Evolutionary conservation across 2,113 vertebrate species (phyloP).

Genomic region (Eptatretus burgeri): DNA sequence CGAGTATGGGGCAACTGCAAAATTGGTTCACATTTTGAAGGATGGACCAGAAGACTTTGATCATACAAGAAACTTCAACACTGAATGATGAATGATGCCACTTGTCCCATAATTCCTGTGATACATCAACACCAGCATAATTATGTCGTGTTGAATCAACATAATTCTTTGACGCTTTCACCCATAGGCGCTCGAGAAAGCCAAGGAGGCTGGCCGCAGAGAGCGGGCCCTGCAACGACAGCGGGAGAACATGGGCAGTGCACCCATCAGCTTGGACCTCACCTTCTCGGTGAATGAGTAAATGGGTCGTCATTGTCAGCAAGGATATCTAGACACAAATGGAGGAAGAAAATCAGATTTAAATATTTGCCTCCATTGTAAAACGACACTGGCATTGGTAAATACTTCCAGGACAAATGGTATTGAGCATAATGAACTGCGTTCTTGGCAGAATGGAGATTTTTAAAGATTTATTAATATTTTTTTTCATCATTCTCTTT

Average conservation of each 20-base stretch:
- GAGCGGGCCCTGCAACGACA: constrained; percentile 52
- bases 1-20: not conserved
- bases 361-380: too few relatives aligned
- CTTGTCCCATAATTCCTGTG: not conserved
- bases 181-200: constrained; percentile 59
- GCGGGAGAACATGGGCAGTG: constrained; percentile 37
- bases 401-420: not conserved
- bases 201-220: constrained; percentile 75
- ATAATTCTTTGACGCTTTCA: constrained; percentile 9
- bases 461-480: too few relatives aligned
- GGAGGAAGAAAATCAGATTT: too few relatives aligned
- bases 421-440: not conserved
- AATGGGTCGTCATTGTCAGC: too few relatives aligned
- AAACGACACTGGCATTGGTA: too few relatives aligned
- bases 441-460: not conserved
- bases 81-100: not conserved
- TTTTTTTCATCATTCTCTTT: too few relatives aligned
- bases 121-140: not conserved
- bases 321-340: too few relatives aligned
- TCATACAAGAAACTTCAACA: not conserved
- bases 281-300: constrained; percentile 54
- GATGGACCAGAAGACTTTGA: not conserved
- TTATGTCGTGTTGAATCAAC: not conserved
- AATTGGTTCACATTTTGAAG: not conserved
- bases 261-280: constrained; percentile 57